These are phyloP conservation scores for Artibeus lituratus DNA, from an alignment of 2,797 vertebrate genomes.

Conservation along the genomic window DNA sequence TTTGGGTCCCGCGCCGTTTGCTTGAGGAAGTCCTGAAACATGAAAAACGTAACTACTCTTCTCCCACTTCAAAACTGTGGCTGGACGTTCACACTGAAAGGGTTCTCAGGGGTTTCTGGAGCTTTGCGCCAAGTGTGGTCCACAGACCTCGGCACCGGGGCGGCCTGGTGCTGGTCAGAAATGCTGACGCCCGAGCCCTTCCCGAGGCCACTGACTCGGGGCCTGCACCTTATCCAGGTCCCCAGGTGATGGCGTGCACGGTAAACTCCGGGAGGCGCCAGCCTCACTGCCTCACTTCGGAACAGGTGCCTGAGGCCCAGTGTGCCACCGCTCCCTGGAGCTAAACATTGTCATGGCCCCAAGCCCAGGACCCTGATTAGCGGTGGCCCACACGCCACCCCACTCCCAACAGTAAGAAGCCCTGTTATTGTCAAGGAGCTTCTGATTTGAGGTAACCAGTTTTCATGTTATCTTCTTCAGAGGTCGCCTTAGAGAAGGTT, in stretches of 20 bases:
- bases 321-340: neutral
- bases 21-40: neutral
- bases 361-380: neutral
- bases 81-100: neutral
- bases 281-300: neutral
- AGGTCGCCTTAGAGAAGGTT: neutral
- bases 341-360: neutral
- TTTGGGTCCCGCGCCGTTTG: neutral
- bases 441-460: neutral
- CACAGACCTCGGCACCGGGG: rapidly evolving
- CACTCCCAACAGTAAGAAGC: neutral
- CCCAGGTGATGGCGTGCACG: rapidly evolving
- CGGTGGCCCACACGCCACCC: neutral
- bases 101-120: neutral
- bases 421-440: neutral
- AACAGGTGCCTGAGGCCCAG: neutral
- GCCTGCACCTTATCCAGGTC: neutral
- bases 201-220: neutral
- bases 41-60: neutral
- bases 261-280: neutral
- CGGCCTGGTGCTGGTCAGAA: neutral
- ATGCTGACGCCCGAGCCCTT: neutral
- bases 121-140: neutral
- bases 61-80: neutral
- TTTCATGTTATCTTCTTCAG: neutral